A percentile compares a stretch with the other conserved stretches of the same genome.
Conservation (phyloP, 2,797 vertebrate species). For the Neosilurus mollespiculum region DNA sequence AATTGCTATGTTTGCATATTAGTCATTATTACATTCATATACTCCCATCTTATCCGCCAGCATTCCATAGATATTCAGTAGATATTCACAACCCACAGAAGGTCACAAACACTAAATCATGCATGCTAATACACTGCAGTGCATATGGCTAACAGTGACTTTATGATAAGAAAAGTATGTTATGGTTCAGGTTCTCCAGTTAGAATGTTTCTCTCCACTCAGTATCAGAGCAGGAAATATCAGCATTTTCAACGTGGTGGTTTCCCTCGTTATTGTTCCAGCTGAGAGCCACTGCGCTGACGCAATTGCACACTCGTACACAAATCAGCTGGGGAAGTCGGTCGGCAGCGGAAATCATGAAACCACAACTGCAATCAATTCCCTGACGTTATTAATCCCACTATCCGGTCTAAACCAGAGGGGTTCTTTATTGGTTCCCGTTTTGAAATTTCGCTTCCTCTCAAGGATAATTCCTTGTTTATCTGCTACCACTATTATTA, state of each 20-base stretch:
- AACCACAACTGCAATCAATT: neutral
- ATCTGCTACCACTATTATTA: neutral
- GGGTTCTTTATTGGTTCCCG: conserved; percentile 1
- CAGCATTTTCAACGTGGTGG: conserved; percentile 51
- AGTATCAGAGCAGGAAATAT: conserved; percentile 72
- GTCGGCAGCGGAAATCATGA: conserved; percentile 51
- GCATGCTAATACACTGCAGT: neutral
- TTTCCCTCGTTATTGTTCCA: conserved; percentile 59
- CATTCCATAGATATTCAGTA: conserved; percentile 5
- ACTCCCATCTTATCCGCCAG: neutral
- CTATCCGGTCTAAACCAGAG: neutral
- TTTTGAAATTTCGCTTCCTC: neutral
- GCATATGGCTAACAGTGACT: conserved; percentile 18
- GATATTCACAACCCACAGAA: conserved; percentile 8
- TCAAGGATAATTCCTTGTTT: neutral
- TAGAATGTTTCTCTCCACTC: conserved; percentile 27
- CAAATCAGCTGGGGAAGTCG: conserved; percentile 61
- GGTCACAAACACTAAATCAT: conserved; percentile 24
- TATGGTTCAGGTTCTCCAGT: neutral
- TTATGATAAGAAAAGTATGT: conserved; percentile 42
- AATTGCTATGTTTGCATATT: neutral
- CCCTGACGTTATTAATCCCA: neutral
- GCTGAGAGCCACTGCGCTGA: conserved; percentile 56
- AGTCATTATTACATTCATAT: neutral
- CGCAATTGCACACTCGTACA: conserved; percentile 65